Base-by-base conservation (phyloP, 2,797 vertebrate genomes). In the Natrix natrix region DNA sequence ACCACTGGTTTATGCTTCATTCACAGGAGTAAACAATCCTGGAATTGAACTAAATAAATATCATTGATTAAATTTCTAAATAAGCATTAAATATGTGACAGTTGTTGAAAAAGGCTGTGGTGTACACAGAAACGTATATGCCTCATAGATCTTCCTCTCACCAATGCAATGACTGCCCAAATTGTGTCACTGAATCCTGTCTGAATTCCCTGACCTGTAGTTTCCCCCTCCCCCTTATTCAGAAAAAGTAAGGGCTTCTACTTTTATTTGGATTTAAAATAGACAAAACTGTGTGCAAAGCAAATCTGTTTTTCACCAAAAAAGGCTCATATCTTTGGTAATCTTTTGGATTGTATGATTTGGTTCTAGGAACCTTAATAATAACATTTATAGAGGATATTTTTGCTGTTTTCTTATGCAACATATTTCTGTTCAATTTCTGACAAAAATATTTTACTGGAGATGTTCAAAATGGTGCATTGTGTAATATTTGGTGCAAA, bases 1-100 rank as follows among this genome's bases (percentile, higher is more conserved):
- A 96, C 97, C 94, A 94, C 94, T 97, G 97, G 98, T 98, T 98
- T 98, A 98, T 97, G 95, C 94, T 96, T 97, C 95, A 95, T 96
- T 96, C 94, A 95, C 96, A 96, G 95, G 96, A 97, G 97, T 97
- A 97, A 98, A 98, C 95, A 95, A 95, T 94, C 91, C 95, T 92
- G 95, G 97, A 98, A 97, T 97, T 96, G 94, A 94, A 94, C 94
- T 97, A 96, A 97, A 97, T 96, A 97, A 96, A 90, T 97, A 93
- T 93, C 97, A 96, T 95, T 96, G 97, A 97, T 98, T 97, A 97
- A 96, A 97, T 95, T 91, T 96, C 94, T 96, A 94, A 94, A 92
- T 94, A 96, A 97, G 95, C 95, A 97, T 96, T 96, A 97, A 96
- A 96, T 91, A 93, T 94, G 63, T 97, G 95, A 95, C 90, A 94